Evolutionary conservation across 1,140 invertebrate genomes (phyloP), one percentile per base, ranked within the genome.

Genomic region (Drosophila biarmipes): DNA sequence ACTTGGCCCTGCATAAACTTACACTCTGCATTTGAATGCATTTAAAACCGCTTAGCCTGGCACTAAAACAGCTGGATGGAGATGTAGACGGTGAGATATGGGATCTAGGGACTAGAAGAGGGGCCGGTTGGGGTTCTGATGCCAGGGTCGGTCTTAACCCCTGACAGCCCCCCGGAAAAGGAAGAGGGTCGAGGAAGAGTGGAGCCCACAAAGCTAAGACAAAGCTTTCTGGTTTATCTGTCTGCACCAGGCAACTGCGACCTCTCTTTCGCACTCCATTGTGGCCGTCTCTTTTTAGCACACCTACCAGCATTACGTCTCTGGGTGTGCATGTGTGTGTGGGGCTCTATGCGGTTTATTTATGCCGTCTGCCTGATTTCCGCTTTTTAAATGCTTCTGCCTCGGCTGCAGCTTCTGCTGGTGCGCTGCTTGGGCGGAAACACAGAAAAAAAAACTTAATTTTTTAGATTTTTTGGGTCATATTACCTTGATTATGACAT

Each of bases 331-430:
- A 4, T 29, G 40, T 68, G 43, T 54, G 35, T 46, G 42, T 46
- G 43, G 12, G 27, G 55, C 43, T 48, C 58, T 80, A 67, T 75
- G 78, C 68, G 78, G 73, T 76, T 76, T 76, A 80, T 87, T 86
- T 87, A 81, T 79, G 78, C 73, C 61, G 82, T 87, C 82, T 87
- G 84, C 84, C 66, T 89, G 84, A 87, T 87, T 87, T 87, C 82
- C 82, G 82, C 78, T 89, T 87, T 86, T 86, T 86, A 87, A 86
- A 86, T 87, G 82, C 69, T 82, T 80, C 82, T 69, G 57, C 34
- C 58, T 61, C 58, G 35, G 46, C 15, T 40, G 40, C 46, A 49
- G 56, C 56, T 59, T 42, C 58, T 61, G 48, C 35, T 42, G 43
- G 42, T 56, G 15, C n/a, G 49, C 49, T 55, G 48, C 38, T 42